Base-by-base conservation (phyloP, 2,888 invertebrate species). In the Balanococcus diminutus region DNA sequence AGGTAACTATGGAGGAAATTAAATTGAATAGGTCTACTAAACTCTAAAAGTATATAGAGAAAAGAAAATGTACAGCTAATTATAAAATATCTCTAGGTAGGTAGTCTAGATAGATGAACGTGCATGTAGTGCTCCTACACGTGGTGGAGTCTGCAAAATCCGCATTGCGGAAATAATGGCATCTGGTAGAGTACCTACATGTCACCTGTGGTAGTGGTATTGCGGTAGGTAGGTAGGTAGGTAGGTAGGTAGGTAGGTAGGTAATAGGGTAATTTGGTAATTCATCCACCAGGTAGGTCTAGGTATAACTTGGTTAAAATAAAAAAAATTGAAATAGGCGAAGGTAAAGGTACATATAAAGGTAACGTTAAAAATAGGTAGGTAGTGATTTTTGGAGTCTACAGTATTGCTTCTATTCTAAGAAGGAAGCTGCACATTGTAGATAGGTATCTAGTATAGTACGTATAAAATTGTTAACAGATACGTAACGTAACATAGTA, bases 301-400 rank as follows among this genome's bases (percentile, higher is more conserved):
- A 42, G 14, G 8, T 36, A 36, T 6, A 36, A 36, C 36, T 5
- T 42, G 11, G 11, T 36, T 36, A 36, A 36, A 36, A 16, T 42
- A 42, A 42, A 42, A 14, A 42, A 14, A 42, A 42, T 42, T 42
- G 42, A 42, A n/a, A 51, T 19, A 19, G 51, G 51, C 6, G 2
- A 42, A 14, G 51, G 51, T 51, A 51, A 51, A 19, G 46, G 46
- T 46, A 46, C 5, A 46, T 46, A 46, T 9, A 11, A 84, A 6
- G 79, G 79, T 46, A 79, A 84, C 75, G 36, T 84, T 28, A 46
- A 84, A 25, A 83, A 39, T 39, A 36, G 6, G 39, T n/a, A n/a
- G n/a, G n/a, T n/a, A n/a, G 84, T 75, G 79, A 84, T 75, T 72
- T 28, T 75, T 75, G 84, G 84, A 72, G 79, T 75, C 84, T 84